Evolutionary conservation across 2,113 vertebrate species (phyloP).

Genomic region (Halichoeres trimaculatus): DNA sequence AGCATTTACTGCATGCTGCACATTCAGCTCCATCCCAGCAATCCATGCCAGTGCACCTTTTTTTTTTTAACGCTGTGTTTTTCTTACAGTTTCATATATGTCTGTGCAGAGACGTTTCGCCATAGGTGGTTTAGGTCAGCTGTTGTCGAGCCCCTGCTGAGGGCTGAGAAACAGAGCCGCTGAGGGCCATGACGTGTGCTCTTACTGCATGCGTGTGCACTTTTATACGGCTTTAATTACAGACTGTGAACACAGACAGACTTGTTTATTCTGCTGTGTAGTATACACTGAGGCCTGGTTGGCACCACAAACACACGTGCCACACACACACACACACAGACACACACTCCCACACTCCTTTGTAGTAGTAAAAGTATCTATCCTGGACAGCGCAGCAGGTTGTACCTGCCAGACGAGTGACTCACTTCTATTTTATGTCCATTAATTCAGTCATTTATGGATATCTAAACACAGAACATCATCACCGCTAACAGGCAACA

Average conservation of each 20-base stretch:
- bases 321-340: slow-evolving; percentile 28
- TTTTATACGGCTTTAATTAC: slow-evolving; percentile 81
- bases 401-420: slow-evolving; percentile 66
- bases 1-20: slow-evolving; percentile 26
- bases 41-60: slow-evolving; percentile 11
- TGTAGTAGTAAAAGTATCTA: slow-evolving; percentile 67
- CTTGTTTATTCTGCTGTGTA: slow-evolving; percentile 77
- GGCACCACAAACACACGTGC: slow-evolving; percentile 70
- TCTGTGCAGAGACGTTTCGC: slow-evolving; percentile 40
- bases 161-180: slow-evolving; percentile 52
- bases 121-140: slow-evolving; percentile 62
- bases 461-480: slow-evolving; percentile 42
- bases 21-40: not conserved
- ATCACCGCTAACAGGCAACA: slow-evolving; percentile 40
- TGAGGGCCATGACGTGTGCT: slow-evolving; percentile 69
- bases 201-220: slow-evolving; percentile 73
- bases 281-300: slow-evolving; percentile 70
- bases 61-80: slow-evolving; percentile 20
- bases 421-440: slow-evolving; percentile 61
- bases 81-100: slow-evolving; percentile 28
- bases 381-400: slow-evolving; percentile 60
- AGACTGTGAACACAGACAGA: slow-evolving; percentile 76
- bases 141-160: slow-evolving; percentile 65
- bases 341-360: slow-evolving; percentile 44
- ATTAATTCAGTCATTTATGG: slow-evolving; percentile 58